Base-by-base conservation (phyloP, 2,113 vertebrate species). In the Gnathochromis pfefferi region DNA sequence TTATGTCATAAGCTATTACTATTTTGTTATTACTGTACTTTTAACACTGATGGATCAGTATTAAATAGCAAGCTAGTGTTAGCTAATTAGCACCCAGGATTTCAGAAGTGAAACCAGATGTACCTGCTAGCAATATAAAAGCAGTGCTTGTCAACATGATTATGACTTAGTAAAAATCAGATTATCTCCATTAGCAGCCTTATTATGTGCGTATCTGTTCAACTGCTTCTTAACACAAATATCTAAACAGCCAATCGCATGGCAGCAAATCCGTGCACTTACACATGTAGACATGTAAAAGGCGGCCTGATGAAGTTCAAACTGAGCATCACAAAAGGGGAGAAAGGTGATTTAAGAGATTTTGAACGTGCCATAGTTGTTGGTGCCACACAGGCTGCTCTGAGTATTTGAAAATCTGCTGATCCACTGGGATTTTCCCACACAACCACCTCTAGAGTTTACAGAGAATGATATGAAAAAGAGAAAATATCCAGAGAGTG, bases 281-380 rank as follows among this genome's bases (percentile, higher is more conserved):
- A 40, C 11, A 21, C 60, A 42, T 42, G 65, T 9, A 73, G 65
- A 45, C 21, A 45, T 73, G 65, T 26, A 7, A 42, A 45, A 26
- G 21, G 4, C 2, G 3, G 21, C 13, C 38, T 73, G 1, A 6
- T 45, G 13, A 73, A 73, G 40, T 73, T 45, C 21, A 73, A 73
- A 26, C 40, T 73, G 68, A 73, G 14, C 40, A 45, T 73, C 40
- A 73, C 21, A 73, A 45, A 26, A 0, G 40, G 21, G 8, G 9
- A 45, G 14, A 73, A 45, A 17, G 5, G 21, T 11, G 68, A 73
- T 73, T 73, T 28, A 47, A 45, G 40, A 45, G 68, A 11, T 45
- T 73, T 26, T 73, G 14, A 73, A 73, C 0, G 0, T 16, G 21
- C 21, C 40, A 47, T 47, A 6, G 9, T 73, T 73, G 68, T 73